phyloP scores from a whole-genome alignment of 2,113 vertebrate species.

The Entomyzon cyanotis region DNA sequence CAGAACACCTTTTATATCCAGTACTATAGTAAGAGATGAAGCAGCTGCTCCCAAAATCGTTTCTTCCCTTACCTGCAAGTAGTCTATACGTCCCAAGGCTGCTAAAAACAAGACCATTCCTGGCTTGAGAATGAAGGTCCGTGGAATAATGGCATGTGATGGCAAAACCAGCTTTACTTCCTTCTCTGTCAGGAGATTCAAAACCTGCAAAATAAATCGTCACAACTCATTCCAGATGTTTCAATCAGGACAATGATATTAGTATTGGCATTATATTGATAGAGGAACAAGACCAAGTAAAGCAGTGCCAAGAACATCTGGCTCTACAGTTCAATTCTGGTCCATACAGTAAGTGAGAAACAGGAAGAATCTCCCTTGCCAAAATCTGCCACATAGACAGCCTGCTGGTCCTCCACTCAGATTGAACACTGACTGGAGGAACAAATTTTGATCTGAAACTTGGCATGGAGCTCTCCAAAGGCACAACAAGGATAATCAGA shows the following conservation, averaged over 20 bases:
- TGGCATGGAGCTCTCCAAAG: background rate
- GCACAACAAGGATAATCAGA: background rate
- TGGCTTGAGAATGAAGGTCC: slow-evolving; percentile 89
- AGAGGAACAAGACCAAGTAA: background rate
- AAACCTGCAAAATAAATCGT: slow-evolving; percentile 77
- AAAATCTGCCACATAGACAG: background rate
- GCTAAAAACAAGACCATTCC: slow-evolving; percentile 85
- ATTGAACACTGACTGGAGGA: accelerated
- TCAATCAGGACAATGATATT: background rate
- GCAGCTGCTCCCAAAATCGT: background rate
- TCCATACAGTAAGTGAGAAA: background rate
- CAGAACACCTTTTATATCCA: background rate
- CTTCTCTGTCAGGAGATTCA: slow-evolving; percentile 84
- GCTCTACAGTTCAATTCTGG: background rate
- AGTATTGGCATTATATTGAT: background rate
- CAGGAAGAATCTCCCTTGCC: background rate
- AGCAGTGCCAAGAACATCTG: background rate
- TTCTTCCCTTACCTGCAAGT: slow-evolving; percentile 80
- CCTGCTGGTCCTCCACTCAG: background rate
- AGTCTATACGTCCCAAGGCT: slow-evolving; percentile 88
- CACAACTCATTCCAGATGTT: background rate
- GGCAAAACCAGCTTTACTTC: slow-evolving; percentile 89
- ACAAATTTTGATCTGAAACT: background rate
- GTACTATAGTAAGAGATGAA: background rate
- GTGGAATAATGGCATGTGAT: slow-evolving; percentile 79